Base-by-base conservation (phyloP, 2,797 vertebrate species). In the Channa striata region DNA sequence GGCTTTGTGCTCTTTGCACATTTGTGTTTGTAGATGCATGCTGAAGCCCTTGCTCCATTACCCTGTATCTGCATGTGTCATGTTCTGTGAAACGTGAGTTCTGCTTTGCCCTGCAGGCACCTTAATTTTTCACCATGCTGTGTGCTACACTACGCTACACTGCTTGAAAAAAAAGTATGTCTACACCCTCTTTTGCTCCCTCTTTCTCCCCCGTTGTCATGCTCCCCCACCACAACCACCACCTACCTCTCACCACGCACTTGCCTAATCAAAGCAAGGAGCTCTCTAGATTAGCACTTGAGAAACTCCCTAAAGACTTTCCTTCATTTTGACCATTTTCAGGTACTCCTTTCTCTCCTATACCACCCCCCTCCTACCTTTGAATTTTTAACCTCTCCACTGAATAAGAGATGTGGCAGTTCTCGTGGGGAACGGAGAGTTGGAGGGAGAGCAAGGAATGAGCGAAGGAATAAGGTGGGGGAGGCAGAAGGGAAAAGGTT, bases 381-480 rank as follows among this genome's bases (percentile, higher is more conserved):
- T 94, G 85, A 92, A 95, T 94, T 93, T 95, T 95, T 94, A 93
- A 95, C 87, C 87, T 88, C 88, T 90, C 83, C 59, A 76, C 89
- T 93, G 89, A 94, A 94, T 95, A 92, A 95, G 94, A 94, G 76
- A 94, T 95, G 89, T 80, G 80, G 75, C 64, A 52, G 30, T 73
- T 77, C 88, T 90, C 85, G 8, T 87, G 83, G 79, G 88, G 81
- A 74, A 89, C 78, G 68, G 49, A 66, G 69, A 85, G 86, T 84
- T 82, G 76, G 77, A 80, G 84, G 80, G 76, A 80, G 82, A 78
- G 82, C 81, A 83, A 68, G 81, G 76, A 90, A 78, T 83, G 83
- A 85, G 81, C 57, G 73, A 33, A 82, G 48, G 68, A 59, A 83
- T 77, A 76, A 74, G 81, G 81, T 16, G 63, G 70, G 51, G 73